Evolutionary conservation across 2,113 vertebrate genomes (phyloP).

Genomic region (Amblyopsis rosae): DNA sequence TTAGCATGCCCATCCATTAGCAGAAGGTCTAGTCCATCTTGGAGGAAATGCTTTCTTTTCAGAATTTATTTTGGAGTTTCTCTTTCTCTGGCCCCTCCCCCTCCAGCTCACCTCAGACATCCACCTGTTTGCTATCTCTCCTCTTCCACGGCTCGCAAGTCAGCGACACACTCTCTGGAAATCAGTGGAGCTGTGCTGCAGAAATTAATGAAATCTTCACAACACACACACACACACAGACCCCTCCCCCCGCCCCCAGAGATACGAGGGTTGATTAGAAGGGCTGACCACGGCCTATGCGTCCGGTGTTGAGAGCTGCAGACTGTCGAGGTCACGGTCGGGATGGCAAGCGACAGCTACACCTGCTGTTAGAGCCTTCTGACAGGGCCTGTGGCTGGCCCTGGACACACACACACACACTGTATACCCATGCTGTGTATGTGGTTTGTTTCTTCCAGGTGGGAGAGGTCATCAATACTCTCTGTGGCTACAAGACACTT

Average conservation of each 20-base stretch:
- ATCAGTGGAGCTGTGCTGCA: constrained; percentile 16
- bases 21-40: constrained; percentile 1
- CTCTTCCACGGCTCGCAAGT: constrained; percentile 6
- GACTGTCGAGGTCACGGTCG: constrained; percentile 19
- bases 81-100: background rate
- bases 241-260: background rate
- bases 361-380: background rate
- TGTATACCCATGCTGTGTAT: constrained; percentile 1
- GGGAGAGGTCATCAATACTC: constrained; percentile 84
- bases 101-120: background rate
- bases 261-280: constrained; percentile 19
- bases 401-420: background rate
- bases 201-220: constrained; percentile 19
- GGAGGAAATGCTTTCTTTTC: constrained; percentile 8
- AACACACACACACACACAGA: background rate
- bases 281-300: constrained; percentile 39
- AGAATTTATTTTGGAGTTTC: constrained; percentile 3
- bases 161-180: constrained; percentile 20
- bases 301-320: constrained; percentile 8
- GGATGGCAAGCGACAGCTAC: constrained; percentile 16
- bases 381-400: no score
- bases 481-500: constrained; percentile 84
- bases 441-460: constrained; percentile 63
- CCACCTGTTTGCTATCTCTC: background rate
- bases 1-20: background rate